Conservation (phyloP, 2,113 vertebrate species). For the Romanogobio albipinnatus region DNA sequence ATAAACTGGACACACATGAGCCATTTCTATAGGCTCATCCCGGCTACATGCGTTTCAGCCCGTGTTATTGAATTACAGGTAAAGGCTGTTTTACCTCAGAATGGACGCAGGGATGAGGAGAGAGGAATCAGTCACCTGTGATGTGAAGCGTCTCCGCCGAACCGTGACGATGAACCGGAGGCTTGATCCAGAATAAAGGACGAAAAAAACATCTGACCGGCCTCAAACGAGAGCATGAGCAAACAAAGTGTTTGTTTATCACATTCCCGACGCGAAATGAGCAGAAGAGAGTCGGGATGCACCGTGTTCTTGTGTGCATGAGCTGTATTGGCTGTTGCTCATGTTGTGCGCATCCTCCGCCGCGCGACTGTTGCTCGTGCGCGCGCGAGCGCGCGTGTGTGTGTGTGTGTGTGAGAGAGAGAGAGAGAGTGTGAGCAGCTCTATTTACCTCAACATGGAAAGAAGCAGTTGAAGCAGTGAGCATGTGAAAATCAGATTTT, state of each 20-base stretch:
- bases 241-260: background rate
- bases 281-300: background rate
- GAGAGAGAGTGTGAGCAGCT: background rate
- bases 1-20: background rate
- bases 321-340: slow-evolving; percentile 35
- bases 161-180: background rate
- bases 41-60: background rate
- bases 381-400: background rate
- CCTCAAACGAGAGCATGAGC: background rate
- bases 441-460: slow-evolving; percentile 5
- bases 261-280: background rate
- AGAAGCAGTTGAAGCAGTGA: background rate
- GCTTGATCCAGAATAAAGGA: background rate
- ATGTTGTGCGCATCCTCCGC: slow-evolving; percentile 35
- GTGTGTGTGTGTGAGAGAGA: background rate
- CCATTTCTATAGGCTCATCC: background rate
- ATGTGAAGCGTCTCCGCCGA: slow-evolving; percentile 9
- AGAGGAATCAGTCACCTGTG: slow-evolving; percentile 23
- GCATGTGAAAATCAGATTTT: slow-evolving; percentile 10
- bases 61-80: background rate
- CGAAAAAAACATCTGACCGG: background rate
- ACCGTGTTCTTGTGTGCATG: slow-evolving; percentile 2
- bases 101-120: background rate
- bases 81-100: background rate
- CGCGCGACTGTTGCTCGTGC: slow-evolving; percentile 26